Conservation (phyloP, 2,888 invertebrate species). For the Escarpia spicata region DNA sequence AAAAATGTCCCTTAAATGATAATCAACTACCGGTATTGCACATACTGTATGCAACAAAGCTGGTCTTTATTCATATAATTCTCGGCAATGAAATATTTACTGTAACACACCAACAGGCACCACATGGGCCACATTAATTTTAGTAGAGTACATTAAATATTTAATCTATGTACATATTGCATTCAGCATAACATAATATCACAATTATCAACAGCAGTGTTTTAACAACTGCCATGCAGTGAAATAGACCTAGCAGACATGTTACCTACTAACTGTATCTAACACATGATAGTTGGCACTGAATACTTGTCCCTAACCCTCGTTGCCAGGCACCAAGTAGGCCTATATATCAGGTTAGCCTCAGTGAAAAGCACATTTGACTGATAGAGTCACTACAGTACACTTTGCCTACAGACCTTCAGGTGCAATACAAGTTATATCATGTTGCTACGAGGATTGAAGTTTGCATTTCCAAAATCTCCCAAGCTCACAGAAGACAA, state of each 20-base stretch:
- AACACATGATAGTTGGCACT: neutral
- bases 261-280: neutral
- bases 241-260: neutral
- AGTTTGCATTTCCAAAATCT: neutral
- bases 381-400: neutral
- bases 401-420: neutral
- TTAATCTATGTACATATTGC: slow-evolving; percentile 4
- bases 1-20: too few species aligned
- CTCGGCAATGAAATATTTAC: neutral
- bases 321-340: neutral
- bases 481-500: neutral
- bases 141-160: neutral
- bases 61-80: neutral
- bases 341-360: neutral
- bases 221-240: neutral
- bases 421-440: neutral
- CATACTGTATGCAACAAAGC: neutral
- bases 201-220: neutral
- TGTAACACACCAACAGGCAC: neutral
- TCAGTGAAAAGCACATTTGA: neutral
- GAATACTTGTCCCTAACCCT: neutral
- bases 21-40: neutral
- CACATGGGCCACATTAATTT: neutral
- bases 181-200: slow-evolving; percentile 9
- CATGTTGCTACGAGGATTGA: neutral